These are phyloP conservation scores for Lissonota sp. DNA, from an alignment of 2,888 invertebrate species.

Conservation along the genomic window DNA sequence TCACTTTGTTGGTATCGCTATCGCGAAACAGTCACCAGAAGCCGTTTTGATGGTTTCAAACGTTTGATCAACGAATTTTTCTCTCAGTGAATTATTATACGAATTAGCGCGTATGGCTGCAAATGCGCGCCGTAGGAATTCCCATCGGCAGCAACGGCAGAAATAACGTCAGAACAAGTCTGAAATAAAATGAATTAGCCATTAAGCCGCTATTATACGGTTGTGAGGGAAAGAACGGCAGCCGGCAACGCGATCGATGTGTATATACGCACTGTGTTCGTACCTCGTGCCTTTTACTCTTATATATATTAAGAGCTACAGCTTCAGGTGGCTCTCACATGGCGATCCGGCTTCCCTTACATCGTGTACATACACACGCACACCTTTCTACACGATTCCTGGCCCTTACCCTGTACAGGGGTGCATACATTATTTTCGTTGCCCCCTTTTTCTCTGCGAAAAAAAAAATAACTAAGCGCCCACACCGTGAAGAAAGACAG, in stretches of 20 bases:
- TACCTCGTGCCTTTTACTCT: neutral
- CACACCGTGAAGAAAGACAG: conserved; percentile 80
- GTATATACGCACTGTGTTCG: conserved; percentile 64
- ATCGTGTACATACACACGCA: conserved; percentile 61
- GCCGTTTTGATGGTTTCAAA: neutral
- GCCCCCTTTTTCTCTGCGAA: conserved; percentile 62
- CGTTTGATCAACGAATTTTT: conserved; percentile 57
- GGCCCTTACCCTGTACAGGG: conserved; percentile 78
- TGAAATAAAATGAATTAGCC: conserved; percentile 76
- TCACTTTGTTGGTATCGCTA: no score
- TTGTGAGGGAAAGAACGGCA: conserved; percentile 75
- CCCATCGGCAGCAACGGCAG: conserved; percentile 31
- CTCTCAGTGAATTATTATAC: conserved; percentile 60
- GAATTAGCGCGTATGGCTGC: conserved; percentile 17
- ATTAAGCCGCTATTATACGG: conserved; percentile 76
- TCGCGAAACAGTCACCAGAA: no score
- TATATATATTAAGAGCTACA: conserved; percentile 74
- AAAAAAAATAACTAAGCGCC: conserved; percentile 68
- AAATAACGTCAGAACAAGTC: conserved; percentile 51
- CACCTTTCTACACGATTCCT: conserved; percentile 66
- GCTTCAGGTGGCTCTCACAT: conserved; percentile 81
- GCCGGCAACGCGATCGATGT: conserved; percentile 78
- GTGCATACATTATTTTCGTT: conserved; percentile 83
- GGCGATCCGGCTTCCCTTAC: conserved; percentile 64
- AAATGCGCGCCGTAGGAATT: conserved; percentile 10